Percentiles rank a stretch among this genome's conserved stretches.
Evolutionary conservation across 2,888 invertebrate species (phyloP).

Genomic region (Sacculina carcini): DNA sequence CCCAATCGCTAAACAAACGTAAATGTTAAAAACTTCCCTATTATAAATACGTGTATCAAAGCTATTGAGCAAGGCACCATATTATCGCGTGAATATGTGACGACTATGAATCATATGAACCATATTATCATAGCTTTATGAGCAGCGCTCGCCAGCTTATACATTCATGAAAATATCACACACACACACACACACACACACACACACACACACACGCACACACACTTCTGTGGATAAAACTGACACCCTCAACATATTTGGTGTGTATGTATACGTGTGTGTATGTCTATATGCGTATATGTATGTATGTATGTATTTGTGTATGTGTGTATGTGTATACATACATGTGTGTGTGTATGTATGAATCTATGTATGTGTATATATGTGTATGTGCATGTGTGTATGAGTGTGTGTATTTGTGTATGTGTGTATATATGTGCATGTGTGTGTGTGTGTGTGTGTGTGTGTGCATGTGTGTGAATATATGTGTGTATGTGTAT

Average conservation of each 20-base stretch:
- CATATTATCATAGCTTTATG: background rate
- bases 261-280: background rate
- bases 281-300: constrained; percentile 1
- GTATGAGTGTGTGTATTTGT: too few species aligned
- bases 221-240: too few species aligned
- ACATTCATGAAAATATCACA: background rate
- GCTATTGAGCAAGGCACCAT: too few species aligned
- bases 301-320: background rate
- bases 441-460: background rate
- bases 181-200: background rate
- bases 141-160: background rate
- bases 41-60: too few species aligned
- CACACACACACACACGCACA: too few species aligned
- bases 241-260: too few species aligned
- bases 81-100: too few species aligned
- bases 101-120: too few species aligned
- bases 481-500: background rate
- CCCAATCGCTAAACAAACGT: too few species aligned
- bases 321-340: background rate
- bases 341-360: background rate
- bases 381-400: background rate
- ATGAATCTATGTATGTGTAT: background rate
- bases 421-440: background rate
- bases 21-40: too few species aligned
- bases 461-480: background rate